Evolutionary conservation across 2,888 invertebrate species (phyloP).

Genomic region (Torymus auratus): DNA sequence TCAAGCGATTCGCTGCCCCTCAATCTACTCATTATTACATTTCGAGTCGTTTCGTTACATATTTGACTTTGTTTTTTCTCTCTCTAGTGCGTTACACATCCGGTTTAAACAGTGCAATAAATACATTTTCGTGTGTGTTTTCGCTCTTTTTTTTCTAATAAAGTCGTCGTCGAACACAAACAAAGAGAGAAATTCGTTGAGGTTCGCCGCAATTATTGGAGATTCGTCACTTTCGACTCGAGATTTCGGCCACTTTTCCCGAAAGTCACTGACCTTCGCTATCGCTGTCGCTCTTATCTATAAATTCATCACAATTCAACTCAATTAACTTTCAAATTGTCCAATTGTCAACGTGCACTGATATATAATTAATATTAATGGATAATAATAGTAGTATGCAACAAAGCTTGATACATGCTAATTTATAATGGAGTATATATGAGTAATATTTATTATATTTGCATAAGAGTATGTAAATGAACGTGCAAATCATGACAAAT

Average conservation of each 20-base stretch:
- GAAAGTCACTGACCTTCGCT: constrained; percentile 90
- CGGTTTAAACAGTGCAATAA: constrained; percentile 34
- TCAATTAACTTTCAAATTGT: constrained; percentile 55
- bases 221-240: constrained; percentile 59
- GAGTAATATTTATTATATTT: constrained; percentile 23
- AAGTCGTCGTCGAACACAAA: constrained; percentile 53
- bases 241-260: constrained; percentile 58
- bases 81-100: constrained; percentile 39
- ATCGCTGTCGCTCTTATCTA: constrained; percentile 96
- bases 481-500: constrained; percentile 48
- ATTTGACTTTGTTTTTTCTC: constrained; percentile 40
- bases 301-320: constrained; percentile 71
- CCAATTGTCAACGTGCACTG: constrained; percentile 51
- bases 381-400: constrained; percentile 8
- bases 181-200: constrained; percentile 52
- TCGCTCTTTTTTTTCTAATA: constrained; percentile 37
- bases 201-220: constrained; percentile 53
- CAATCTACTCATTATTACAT: constrained; percentile 20
- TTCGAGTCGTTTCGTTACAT: constrained; percentile 15
- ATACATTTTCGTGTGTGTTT: constrained; percentile 29
- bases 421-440: constrained; percentile 23
- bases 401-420: constrained; percentile 26
- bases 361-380: constrained; percentile 10
- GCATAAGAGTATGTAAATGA: constrained; percentile 22
- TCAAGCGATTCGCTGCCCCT: constrained; percentile 48